These are phyloP conservation scores for Eucidaris tribuloides DNA, from an alignment of 35 echinoderm and acorn worm genomes.

Conservation along the genomic window DNA sequence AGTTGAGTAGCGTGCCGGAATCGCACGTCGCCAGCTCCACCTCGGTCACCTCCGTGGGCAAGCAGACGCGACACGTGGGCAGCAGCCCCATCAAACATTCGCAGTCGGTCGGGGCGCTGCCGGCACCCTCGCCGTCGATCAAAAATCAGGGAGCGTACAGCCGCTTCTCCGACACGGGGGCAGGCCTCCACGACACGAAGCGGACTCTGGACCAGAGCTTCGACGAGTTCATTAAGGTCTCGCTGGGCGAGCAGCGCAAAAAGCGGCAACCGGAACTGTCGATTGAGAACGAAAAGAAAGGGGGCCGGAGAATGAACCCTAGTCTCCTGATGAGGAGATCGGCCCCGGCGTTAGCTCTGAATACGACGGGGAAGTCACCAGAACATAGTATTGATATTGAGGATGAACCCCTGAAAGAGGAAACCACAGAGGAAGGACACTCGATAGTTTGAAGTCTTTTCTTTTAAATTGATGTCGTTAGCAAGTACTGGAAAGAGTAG, in stretches of 20 bases:
- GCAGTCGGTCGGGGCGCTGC: slow-evolving; percentile 5
- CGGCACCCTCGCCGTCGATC: slow-evolving; percentile 19
- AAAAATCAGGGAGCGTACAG: slow-evolving; percentile 22
- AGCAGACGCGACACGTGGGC: not conserved
- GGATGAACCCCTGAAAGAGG: not conserved
- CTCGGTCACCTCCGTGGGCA: slow-evolving; percentile 35
- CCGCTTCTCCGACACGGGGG: slow-evolving; percentile 47
- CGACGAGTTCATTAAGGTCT: slow-evolving; percentile 82
- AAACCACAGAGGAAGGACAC: not conserved
- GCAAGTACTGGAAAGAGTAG: no score
- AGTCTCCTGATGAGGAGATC: slow-evolving; percentile 33
- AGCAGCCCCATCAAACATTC: slow-evolving; percentile 51
- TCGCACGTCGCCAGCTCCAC: slow-evolving; percentile 31
- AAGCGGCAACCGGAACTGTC: slow-evolving; percentile 45
- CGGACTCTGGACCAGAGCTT: slow-evolving; percentile 88
- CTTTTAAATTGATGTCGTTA: no score
- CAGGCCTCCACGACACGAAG: slow-evolving; percentile 25
- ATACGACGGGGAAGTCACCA: slow-evolving; percentile 5
- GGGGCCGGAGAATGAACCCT: slow-evolving; percentile 12
- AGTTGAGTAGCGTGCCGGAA: slow-evolving; percentile 39
- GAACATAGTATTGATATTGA: slow-evolving; percentile 33
- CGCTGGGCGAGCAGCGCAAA: slow-evolving; percentile 83
- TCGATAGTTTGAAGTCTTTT: slow-evolving; percentile 12
- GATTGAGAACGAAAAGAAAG: slow-evolving; percentile 60
- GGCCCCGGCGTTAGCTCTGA: slow-evolving; percentile 23